Conservation (phyloP, 2,888 invertebrate species). For the Strigamia transsilvanica region DNA sequence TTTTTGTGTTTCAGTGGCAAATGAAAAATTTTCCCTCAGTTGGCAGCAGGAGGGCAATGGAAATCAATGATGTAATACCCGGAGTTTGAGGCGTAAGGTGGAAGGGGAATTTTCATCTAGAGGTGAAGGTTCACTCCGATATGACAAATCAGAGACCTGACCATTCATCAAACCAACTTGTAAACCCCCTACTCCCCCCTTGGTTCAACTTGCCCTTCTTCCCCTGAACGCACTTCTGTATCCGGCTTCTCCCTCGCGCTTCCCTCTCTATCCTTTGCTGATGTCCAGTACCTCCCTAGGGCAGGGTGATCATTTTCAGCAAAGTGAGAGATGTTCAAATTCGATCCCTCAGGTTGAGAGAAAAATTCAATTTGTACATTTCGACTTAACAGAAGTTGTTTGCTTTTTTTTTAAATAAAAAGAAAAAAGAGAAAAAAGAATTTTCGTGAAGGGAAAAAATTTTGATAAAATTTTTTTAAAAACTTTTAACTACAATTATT, state of each 20-base stretch:
- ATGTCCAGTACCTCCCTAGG: conserved; percentile 44
- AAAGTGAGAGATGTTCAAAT: conserved; percentile 48
- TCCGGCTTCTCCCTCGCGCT: background rate
- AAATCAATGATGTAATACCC: conserved; percentile 49
- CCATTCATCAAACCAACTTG: conserved; percentile 33
- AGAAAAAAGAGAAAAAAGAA: too few species aligned
- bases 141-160: conserved; percentile 49
- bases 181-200: conserved; percentile 40
- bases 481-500: too few species aligned
- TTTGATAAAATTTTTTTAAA: too few species aligned
- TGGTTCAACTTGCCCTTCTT: conserved; percentile 10
- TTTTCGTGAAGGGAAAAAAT: too few species aligned
- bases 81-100: conserved; percentile 47
- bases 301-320: conserved; percentile 49
- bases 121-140: conserved; percentile 49
- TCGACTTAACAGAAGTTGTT: background rate
- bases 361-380: conserved; percentile 35
- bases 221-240: background rate
- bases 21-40: conserved; percentile 42
- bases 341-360: conserved; percentile 44
- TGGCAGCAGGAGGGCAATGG: conserved; percentile 49
- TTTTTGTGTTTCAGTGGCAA: conserved; percentile 9
- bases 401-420: background rate
- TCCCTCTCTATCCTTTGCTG: conserved; percentile 12
- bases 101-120: conserved; percentile 49